Conservation (phyloP, 2,797 vertebrate genomes). For the Allenopithecus nigroviridis region DNA sequence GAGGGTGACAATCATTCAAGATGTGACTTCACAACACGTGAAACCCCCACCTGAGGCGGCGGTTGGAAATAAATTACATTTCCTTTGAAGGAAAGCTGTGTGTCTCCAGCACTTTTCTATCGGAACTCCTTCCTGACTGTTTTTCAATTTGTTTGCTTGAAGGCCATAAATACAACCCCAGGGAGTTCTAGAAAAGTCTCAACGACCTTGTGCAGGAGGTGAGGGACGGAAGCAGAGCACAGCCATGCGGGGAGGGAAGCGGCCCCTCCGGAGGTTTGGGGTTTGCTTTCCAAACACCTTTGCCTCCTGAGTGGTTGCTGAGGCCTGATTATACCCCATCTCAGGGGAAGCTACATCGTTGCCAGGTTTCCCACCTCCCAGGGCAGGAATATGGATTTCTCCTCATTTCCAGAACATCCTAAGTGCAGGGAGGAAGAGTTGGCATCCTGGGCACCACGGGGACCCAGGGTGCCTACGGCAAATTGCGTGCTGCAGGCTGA, state of each 20-base stretch:
- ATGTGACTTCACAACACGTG: background rate
- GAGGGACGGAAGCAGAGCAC: background rate
- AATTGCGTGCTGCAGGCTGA: rapidly evolving
- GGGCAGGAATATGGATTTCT: rapidly evolving
- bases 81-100: background rate
- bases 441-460: background rate
- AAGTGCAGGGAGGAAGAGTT: background rate
- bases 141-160: conserved; percentile 23
- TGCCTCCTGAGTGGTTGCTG: background rate
- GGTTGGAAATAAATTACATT: background rate
- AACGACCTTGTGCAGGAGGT: rapidly evolving
- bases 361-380: background rate
- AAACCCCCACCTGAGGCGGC: background rate
- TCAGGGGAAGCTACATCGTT: rapidly evolving
- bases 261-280: rapidly evolving
- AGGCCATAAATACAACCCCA: conserved; percentile 13
- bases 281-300: background rate
- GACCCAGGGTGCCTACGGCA: rapidly evolving
- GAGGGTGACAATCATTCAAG: background rate
- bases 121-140: conserved; percentile 44
- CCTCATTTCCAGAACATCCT: background rate
- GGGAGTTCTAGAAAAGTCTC: background rate
- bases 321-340: background rate
- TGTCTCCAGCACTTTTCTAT: background rate
- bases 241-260: background rate